Conservation (phyloP, 2,113 vertebrate species). For the Oryzias melastigma region DNA sequence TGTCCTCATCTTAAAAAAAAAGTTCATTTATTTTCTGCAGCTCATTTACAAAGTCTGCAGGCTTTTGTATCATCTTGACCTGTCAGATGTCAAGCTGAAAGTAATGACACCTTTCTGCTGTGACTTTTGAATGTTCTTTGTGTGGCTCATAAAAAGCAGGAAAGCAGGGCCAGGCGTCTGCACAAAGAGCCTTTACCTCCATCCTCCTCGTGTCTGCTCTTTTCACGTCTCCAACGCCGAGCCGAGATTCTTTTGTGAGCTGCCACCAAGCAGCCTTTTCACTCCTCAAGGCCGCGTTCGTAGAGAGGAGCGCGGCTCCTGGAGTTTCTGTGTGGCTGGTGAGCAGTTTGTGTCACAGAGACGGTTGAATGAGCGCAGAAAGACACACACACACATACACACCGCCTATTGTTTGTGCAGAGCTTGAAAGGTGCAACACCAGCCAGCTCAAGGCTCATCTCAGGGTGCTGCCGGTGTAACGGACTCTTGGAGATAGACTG, state of each 20-base stretch:
- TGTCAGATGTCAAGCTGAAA: background rate
- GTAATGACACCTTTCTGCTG: too few relatives aligned
- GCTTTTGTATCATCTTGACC: background rate
- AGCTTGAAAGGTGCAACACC: conserved; percentile 34
- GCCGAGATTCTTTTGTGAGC: conserved; percentile 50
- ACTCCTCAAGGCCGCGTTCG: conserved; percentile 65
- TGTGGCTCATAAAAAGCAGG: conserved; percentile 20
- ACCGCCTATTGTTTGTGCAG: conserved; percentile 26
- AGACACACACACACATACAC: conserved; percentile 8
- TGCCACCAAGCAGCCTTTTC: conserved; percentile 41
- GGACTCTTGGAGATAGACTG: conserved; percentile 67
- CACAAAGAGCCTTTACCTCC: conserved; percentile 37
- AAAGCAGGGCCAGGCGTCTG: conserved; percentile 18
- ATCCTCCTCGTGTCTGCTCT: conserved; percentile 19
- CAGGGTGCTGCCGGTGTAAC: conserved; percentile 69
- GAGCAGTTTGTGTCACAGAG: conserved; percentile 29
- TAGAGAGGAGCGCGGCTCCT: conserved; percentile 5
- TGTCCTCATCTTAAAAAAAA: too few relatives aligned
- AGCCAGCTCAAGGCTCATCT: conserved; percentile 48
- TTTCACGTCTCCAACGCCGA: conserved; percentile 22
- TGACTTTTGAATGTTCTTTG: conserved; percentile 6
- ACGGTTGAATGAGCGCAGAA: conserved; percentile 57
- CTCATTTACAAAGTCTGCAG: too few relatives aligned
- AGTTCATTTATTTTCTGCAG: too few relatives aligned
- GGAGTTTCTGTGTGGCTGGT: conserved; percentile 17